A percentile compares a stretch with the other conserved stretches of the same genome.
Conservation (phyloP, 2,888 invertebrate species). For the Omphaloscelis lunosa region DNA sequence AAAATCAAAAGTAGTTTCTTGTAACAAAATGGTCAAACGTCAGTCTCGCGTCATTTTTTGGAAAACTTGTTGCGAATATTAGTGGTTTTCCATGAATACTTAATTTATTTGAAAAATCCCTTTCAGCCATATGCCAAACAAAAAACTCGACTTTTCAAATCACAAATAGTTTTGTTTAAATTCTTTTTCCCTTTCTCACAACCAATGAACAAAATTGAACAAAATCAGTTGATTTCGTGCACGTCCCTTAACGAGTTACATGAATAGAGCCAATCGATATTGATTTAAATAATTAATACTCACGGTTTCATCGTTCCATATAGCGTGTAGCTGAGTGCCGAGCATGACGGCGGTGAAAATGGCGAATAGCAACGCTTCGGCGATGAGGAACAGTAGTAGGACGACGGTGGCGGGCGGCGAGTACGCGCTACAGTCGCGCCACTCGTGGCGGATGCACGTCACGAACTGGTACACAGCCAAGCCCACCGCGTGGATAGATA, state of each 20-base stretch:
- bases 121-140: too few species aligned
- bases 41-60: too few species aligned
- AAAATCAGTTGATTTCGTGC: too few species aligned
- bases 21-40: too few species aligned
- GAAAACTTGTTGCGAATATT: too few species aligned
- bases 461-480: slow-evolving; percentile 98
- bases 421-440: slow-evolving; percentile 98
- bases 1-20: too few species aligned
- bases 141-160: too few species aligned
- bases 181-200: too few species aligned
- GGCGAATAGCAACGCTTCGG: slow-evolving; percentile 98
- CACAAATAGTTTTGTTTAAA: too few species aligned
- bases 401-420: slow-evolving; percentile 99
- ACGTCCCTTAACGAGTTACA: neutral
- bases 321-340: slow-evolving; percentile 98
- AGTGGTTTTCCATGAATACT: too few species aligned
- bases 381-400: slow-evolving; percentile 96
- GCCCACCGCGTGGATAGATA: slow-evolving; percentile 98
- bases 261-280: slow-evolving; percentile 74
- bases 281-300: slow-evolving; percentile 69
- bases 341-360: slow-evolving; percentile 99
- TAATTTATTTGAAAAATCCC: too few species aligned
- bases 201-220: too few species aligned
- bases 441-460: slow-evolving; percentile 97
- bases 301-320: slow-evolving; percentile 99